phyloP scores from a whole-genome alignment of 2,888 invertebrate species.

The Molanna angustata region DNA sequence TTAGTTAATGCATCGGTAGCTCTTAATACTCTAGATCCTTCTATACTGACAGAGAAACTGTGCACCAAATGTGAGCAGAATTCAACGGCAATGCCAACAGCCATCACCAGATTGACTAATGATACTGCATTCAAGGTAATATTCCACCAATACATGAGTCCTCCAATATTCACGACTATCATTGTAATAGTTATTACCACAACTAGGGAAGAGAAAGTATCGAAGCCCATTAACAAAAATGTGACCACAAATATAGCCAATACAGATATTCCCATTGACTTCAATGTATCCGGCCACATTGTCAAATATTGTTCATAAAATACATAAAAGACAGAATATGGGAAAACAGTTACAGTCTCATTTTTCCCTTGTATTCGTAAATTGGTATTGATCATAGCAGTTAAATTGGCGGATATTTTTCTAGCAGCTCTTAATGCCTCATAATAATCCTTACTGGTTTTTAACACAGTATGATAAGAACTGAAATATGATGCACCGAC shows the following conservation, averaged over 20 bases:
- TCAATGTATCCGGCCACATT: conserved; percentile 88
- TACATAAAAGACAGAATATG: conserved; percentile 95
- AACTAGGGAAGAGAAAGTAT: conserved; percentile 85
- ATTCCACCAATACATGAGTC: conserved; percentile 96
- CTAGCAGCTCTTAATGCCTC: conserved; percentile 81
- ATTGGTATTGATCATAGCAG: conserved; percentile 66
- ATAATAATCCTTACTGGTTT: conserved; percentile 87
- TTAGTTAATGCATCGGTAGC: conserved; percentile 81
- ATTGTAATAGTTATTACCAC: conserved; percentile 88
- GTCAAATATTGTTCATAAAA: conserved; percentile 99
- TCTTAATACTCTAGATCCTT: conserved; percentile 67
- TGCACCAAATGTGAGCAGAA: conserved; percentile 97
- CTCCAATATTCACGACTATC: conserved; percentile 91
- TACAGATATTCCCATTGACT: conserved; percentile 84
- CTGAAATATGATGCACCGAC: conserved; percentile 87
- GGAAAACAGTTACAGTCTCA: conserved; percentile 67
- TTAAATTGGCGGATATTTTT: conserved; percentile 77
- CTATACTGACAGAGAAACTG: conserved; percentile 80
- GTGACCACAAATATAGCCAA: conserved; percentile 93
- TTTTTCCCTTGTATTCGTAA: conserved; percentile 49
- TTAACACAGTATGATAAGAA: conserved; percentile 91
- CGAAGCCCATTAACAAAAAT: conserved; percentile 89
- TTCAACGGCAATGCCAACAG: conserved; percentile 97
- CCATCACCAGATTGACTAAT: conserved; percentile 95
- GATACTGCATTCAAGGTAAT: conserved; percentile 96